Evolutionary conservation across 1,140 invertebrate genomes (phyloP).

Genomic region (Orius laevigatus): DNA sequence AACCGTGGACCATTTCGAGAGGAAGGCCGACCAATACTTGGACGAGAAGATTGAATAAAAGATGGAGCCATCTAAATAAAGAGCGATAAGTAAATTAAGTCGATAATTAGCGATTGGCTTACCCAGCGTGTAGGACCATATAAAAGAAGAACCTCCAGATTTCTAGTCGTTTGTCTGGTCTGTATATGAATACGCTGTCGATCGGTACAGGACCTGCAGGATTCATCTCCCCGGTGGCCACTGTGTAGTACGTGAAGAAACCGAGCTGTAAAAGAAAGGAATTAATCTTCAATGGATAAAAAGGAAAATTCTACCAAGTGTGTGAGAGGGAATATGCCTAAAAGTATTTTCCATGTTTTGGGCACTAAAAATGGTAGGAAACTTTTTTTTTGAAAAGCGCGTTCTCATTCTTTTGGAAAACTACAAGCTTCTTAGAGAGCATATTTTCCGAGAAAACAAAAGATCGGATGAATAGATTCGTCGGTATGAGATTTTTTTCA

Average conservation of each 20-base stretch:
- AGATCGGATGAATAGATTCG: too few species aligned
- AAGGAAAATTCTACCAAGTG: too few species aligned
- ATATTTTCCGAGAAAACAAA: too few species aligned
- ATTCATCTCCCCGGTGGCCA: conserved; percentile 63
- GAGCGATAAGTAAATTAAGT: not conserved
- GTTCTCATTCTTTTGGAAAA: too few species aligned
- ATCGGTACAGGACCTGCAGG: conserved; percentile 78
- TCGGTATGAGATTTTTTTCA: too few species aligned
- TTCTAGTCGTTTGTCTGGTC: conserved; percentile 77
- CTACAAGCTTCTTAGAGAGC: too few species aligned
- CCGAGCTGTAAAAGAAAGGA: conserved; percentile 52
- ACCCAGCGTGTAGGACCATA: conserved; percentile 89
- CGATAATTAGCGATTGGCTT: conserved; percentile 26
- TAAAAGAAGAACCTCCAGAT: conserved; percentile 90
- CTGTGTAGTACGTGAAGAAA: conserved; percentile 81
- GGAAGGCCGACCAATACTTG: conserved; percentile 82
- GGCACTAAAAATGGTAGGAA: too few species aligned
- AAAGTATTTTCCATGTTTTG: too few species aligned
- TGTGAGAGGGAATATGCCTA: too few species aligned
- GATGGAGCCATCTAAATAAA: conserved; percentile 67
- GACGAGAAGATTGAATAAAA: conserved; percentile 86
- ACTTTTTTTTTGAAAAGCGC: too few species aligned
- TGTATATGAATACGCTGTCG: conserved; percentile 84
- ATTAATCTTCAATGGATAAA: conserved; percentile 17
- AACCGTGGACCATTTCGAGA: conserved; percentile 94